phyloP scores from a whole-genome alignment of 2,888 invertebrate genomes.

The Drosophila sordidula region DNA sequence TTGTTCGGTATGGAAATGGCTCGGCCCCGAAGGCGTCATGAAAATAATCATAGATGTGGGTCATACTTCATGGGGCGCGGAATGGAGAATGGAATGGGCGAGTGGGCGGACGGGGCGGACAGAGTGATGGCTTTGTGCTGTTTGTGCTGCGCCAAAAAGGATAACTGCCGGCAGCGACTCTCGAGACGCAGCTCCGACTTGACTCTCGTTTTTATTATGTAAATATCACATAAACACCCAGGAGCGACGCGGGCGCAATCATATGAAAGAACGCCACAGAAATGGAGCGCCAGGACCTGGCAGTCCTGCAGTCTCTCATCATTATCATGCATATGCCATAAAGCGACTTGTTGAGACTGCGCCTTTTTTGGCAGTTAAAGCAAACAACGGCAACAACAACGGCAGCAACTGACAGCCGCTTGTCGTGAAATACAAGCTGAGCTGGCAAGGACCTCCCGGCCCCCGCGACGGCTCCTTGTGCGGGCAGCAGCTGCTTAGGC shows the following conservation, averaged over 20 bases:
- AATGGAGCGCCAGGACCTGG: slow-evolving; percentile 41
- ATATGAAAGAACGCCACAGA: slow-evolving; percentile 68
- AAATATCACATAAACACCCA: slow-evolving; percentile 83
- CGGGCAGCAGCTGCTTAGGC: slow-evolving; percentile 63
- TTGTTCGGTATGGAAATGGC: slow-evolving; percentile 51
- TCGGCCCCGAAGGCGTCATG: slow-evolving; percentile 76
- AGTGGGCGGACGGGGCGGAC: neutral
- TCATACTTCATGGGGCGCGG: slow-evolving; percentile 58
- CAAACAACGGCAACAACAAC: slow-evolving; percentile 22
- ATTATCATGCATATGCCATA: slow-evolving; percentile 81
- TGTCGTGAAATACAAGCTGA: slow-evolving; percentile 42
- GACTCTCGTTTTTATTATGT: slow-evolving; percentile 83
- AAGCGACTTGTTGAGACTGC: slow-evolving; percentile 78
- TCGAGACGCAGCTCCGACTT: slow-evolving; percentile 37
- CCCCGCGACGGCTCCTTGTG: slow-evolving; percentile 9
- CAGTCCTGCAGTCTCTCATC: slow-evolving; percentile 54
- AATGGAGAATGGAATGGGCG: too few species aligned
- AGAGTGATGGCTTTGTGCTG: slow-evolving; percentile 49
- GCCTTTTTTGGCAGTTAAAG: slow-evolving; percentile 44
- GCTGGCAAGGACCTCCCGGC: slow-evolving; percentile 2
- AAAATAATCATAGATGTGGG: slow-evolving; percentile 82
- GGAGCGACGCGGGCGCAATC: slow-evolving; percentile 75
- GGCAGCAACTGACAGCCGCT: slow-evolving; percentile 53
- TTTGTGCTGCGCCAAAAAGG: slow-evolving; percentile 62
- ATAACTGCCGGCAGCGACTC: slow-evolving; percentile 59